These are phyloP conservation scores for Hoplostethus atlanticus DNA, from an alignment of 2,797 vertebrate species.

Conservation along the genomic window DNA sequence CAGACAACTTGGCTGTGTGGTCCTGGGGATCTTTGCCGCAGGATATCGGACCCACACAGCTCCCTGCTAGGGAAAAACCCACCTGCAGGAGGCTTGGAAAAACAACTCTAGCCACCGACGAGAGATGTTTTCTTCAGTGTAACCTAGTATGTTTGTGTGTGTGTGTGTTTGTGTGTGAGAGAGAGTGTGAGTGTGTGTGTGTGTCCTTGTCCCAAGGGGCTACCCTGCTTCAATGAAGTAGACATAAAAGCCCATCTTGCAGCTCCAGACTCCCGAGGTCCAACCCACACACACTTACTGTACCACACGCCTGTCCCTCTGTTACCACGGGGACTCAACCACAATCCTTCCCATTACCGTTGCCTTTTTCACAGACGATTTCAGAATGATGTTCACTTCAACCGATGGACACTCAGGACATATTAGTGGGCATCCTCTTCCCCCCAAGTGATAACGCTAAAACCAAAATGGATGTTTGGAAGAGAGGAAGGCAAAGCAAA, in stretches of 20 bases:
- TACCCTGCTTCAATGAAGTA: constrained; percentile 56
- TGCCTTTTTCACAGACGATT: constrained; percentile 58
- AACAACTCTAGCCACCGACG: constrained; percentile 53
- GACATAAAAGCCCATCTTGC: constrained; percentile 63
- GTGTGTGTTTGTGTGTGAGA: neutral
- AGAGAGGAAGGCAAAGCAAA: constrained; percentile 21
- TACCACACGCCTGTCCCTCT: constrained; percentile 40
- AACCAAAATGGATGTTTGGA: constrained; percentile 37
- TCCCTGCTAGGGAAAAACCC: constrained; percentile 43
- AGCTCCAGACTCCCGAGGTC: constrained; percentile 31
- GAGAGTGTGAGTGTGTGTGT: constrained; percentile 21
- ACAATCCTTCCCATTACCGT: constrained; percentile 55
- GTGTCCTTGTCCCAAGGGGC: constrained; percentile 38
- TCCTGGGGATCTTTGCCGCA: constrained; percentile 30
- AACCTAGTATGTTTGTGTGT: constrained; percentile 11
- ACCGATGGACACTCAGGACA: neutral
- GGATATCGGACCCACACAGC: constrained; percentile 25
- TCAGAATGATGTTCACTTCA: constrained; percentile 47
- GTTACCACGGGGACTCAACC: constrained; percentile 55
- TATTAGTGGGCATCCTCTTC: neutral
- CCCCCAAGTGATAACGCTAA: neutral
- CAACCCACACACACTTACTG: constrained; percentile 62
- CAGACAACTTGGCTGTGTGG: constrained; percentile 21
- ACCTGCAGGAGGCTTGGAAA: constrained; percentile 41
- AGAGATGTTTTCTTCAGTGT: constrained; percentile 38